These are phyloP conservation scores for Labeo calbasu DNA, from an alignment of 2,797 vertebrate genomes.

Conservation along the genomic window DNA sequence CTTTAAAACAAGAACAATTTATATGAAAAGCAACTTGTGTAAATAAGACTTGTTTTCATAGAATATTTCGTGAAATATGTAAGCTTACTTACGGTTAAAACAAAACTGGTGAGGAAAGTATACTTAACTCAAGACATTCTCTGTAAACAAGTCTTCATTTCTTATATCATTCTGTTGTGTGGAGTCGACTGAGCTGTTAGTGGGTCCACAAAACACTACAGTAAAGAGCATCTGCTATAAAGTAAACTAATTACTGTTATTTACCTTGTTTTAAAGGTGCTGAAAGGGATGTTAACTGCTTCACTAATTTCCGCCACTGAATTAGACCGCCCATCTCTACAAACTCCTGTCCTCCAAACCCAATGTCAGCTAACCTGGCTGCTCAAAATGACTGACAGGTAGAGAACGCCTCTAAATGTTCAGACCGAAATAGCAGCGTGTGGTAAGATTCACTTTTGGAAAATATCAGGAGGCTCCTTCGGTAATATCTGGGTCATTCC, in stretches of 20 bases:
- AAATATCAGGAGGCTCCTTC: not conserved
- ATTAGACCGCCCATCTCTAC: not conserved
- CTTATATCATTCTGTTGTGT: not conserved
- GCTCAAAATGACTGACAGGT: conserved; percentile 18
- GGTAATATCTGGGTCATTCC: not conserved
- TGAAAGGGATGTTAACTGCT: not conserved
- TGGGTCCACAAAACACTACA: conserved; percentile 39
- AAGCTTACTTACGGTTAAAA: too few species aligned
- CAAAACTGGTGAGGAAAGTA: not conserved
- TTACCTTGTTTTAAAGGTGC: conserved; percentile 47
- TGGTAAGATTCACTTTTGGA: not conserved
- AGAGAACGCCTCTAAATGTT: conserved; percentile 4
- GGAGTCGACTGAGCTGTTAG: conserved; percentile 32
- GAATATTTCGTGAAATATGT: too few species aligned
- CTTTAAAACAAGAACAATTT: too few species aligned
- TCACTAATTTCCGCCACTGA: not conserved
- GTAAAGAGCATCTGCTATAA: conserved; percentile 42
- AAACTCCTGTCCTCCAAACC: not conserved
- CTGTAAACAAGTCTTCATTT: not conserved
- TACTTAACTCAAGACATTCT: not conserved
- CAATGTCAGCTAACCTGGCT: conserved; percentile 7
- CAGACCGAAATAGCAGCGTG: not conserved
- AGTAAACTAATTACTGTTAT: conserved; percentile 54
- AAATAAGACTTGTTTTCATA: too few species aligned
- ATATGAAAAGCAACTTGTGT: too few species aligned